phyloP scores from a whole-genome alignment of 1,140 invertebrate species.

The Bilobella aurantiaca region DNA sequence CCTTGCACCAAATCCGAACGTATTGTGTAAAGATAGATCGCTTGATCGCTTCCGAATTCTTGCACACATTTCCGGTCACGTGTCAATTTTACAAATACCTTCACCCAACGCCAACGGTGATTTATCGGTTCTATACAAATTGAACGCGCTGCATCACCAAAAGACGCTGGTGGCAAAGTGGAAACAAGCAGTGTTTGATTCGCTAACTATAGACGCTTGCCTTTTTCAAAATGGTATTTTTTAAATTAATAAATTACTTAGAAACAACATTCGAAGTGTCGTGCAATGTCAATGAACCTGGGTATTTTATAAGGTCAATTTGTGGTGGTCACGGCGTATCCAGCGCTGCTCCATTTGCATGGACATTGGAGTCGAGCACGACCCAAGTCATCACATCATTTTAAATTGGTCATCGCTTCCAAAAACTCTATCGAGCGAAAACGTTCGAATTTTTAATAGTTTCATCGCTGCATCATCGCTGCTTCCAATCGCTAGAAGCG shows the following conservation, averaged over 20 bases:
- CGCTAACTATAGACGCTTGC: slow-evolving; percentile 15
- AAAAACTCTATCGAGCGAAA: no score
- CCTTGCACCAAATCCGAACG: not conserved
- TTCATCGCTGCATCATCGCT: not conserved
- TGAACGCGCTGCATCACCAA: slow-evolving; percentile 28
- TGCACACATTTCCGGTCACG: slow-evolving; percentile 24
- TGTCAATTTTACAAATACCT: slow-evolving; percentile 20
- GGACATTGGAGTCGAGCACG: slow-evolving; percentile 65
- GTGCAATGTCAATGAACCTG: not conserved
- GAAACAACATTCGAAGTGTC: not conserved
- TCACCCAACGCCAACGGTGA: not conserved
- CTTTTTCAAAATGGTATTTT: slow-evolving; percentile 20
- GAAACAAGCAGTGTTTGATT: not conserved
- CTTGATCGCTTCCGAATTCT: slow-evolving; percentile 21
- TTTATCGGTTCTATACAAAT: slow-evolving; percentile 7
- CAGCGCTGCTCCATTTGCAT: slow-evolving; percentile 65
- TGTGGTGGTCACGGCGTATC: slow-evolving; percentile 63
- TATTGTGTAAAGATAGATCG: not conserved
- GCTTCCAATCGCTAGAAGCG: not conserved
- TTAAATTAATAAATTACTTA: not conserved
- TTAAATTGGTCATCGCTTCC: not conserved
- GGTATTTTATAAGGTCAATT: slow-evolving; percentile 49
- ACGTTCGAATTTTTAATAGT: no score
- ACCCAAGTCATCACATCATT: slow-evolving; percentile 62
- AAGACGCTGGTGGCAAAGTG: slow-evolving; percentile 16